Evolutionary conservation across 2,888 invertebrate genomes (phyloP), one percentile per base, ranked within the genome.

Genomic region (Adela reaumurella): DNA sequence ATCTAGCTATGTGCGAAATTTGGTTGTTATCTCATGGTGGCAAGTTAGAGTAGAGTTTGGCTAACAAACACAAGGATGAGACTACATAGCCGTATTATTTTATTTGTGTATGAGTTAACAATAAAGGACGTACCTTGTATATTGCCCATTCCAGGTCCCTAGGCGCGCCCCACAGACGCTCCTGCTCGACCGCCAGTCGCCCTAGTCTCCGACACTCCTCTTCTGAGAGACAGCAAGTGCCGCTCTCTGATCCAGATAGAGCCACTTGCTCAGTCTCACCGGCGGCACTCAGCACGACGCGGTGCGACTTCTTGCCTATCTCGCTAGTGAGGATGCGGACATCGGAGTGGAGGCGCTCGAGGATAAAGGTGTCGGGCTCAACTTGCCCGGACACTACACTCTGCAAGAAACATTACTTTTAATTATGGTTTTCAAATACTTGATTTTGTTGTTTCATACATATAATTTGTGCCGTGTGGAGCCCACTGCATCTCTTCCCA

Each of bases 111-210:
- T n/a, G n/a, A n/a, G n/a, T n/a, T n/a, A n/a, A n/a, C 17, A 17
- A 19, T 43, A 11, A 3, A 46, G 46, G 17, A 52, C 59, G 62
- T 57, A 85, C 86, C 60, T 83, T 70, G 51, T 64, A 67, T 43
- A 89, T 65, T 10, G 90, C 91, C 89, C 92, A 94, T 67, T 94
- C 93, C 49, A 94, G 84, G 61, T 93, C 92, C 54, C 90, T 78
- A 0, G 87, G 83, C 2, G 82, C 80, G 1, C 87, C 88, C 73
- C 88, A 91, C 17, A 82, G 62, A 43, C 77, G 66, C 62, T 93
- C 91, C 52, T 92, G 72, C 17, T 70, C 57, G 1, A 85, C 61
- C 1, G 83, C 86, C 44, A 85, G 64, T 54, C 65, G 57, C 2
- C 84, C 87, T 46, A 92, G 61, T 52, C 65, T 64, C 4, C 88